Percentiles rank a stretch among this genome's conserved stretches.
phyloP scores from a whole-genome alignment of 2,113 vertebrate genomes.

The Grus americana region DNA sequence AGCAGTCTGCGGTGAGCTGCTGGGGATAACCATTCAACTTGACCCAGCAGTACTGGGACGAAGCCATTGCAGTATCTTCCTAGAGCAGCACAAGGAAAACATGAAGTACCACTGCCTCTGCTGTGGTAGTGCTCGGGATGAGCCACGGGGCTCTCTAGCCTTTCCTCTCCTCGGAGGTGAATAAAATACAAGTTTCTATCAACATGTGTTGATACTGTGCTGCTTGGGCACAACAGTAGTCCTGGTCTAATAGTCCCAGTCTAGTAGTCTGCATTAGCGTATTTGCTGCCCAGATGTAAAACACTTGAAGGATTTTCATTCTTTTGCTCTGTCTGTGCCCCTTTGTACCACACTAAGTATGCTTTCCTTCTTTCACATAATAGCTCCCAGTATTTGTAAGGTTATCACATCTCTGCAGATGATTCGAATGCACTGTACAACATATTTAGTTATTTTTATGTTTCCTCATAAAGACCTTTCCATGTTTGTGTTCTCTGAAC shows the following conservation, averaged over 20 bases:
- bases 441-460: constrained; percentile 48
- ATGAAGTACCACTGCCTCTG: background rate
- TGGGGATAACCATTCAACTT: background rate
- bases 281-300: background rate
- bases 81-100: background rate
- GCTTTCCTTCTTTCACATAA: background rate
- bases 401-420: background rate
- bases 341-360: background rate
- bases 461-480: constrained; percentile 34
- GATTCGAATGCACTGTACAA: background rate
- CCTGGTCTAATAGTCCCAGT: background rate
- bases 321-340: background rate
- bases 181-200: background rate
- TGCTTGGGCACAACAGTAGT: background rate
- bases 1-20: background rate
- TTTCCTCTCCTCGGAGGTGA: background rate
- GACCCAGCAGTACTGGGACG: background rate
- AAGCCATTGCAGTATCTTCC: background rate
- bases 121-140: rapidly evolving
- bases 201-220: background rate
- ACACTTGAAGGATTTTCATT: background rate
- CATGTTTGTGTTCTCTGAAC: constrained; percentile 60
- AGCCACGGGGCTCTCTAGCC: background rate
- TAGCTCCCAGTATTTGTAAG: background rate
- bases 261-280: background rate